Evolutionary conservation across 2,797 vertebrate species (phyloP).

Genomic region (Sebastes nivosus): DNA sequence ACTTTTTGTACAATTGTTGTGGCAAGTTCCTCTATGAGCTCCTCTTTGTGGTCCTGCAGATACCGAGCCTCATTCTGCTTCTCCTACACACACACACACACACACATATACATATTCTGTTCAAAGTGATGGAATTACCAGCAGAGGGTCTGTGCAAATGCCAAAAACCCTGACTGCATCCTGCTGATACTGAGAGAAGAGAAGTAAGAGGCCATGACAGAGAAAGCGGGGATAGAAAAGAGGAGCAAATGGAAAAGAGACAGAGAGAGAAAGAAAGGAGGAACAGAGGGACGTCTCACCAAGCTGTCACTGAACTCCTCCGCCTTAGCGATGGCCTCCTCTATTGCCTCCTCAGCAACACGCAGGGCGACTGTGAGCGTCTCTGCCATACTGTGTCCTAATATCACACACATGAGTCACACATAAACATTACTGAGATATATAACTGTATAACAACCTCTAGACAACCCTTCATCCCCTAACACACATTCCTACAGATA

Average conservation of each 20-base stretch:
- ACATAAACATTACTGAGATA: neutral
- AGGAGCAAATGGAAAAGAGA: neutral
- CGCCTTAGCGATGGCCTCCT: slow-evolving; percentile 95
- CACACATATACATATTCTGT: neutral
- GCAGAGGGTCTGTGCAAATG: slow-evolving; percentile 12
- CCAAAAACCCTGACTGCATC: slow-evolving; percentile 50
- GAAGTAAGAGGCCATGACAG: slow-evolving; percentile 5
- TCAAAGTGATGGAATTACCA: slow-evolving; percentile 45
- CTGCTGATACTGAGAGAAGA: slow-evolving; percentile 33
- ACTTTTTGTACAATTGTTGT: slow-evolving; percentile 95
- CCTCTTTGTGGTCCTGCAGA: slow-evolving; percentile 92
- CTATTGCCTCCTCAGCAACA: slow-evolving; percentile 96
- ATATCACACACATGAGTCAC: slow-evolving; percentile 25
- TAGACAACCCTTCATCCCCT: neutral
- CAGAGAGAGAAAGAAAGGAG: neutral
- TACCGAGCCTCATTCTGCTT: slow-evolving; percentile 95
- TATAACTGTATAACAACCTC: neutral
- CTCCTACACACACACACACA: slow-evolving; percentile 78
- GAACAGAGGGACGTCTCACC: slow-evolving; percentile 79
- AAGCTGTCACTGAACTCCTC: slow-evolving; percentile 93
- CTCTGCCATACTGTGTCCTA: slow-evolving; percentile 97
- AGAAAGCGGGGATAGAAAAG: neutral
- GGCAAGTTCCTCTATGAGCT: slow-evolving; percentile 94
- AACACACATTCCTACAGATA: neutral
- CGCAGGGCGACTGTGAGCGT: slow-evolving; percentile 94